Base-by-base conservation (phyloP, 2,888 invertebrate species). In the Lasioglossum marginatum region DNA sequence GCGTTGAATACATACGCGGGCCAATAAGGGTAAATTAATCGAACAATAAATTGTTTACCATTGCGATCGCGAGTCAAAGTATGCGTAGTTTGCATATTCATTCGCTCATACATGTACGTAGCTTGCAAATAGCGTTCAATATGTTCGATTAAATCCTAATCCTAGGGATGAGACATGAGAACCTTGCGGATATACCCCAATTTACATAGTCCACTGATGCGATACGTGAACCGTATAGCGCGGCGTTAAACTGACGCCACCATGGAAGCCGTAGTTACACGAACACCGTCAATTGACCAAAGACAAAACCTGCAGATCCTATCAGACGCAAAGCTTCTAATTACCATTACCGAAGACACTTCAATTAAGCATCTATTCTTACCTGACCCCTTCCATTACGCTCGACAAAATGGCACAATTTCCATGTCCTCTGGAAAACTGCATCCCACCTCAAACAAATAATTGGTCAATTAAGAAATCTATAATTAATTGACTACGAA, bases 131-230 rank as follows among this genome's bases (percentile, higher is more conserved):
- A 57, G 31, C 52, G 66, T 19, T 66, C 76, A 77, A 83, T 57
- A 45, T 77, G 82, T 73, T 82, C 82, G 72, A 77, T 81, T 82
- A 83, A 81, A 83, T 73, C 66, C 57, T 77, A 81, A 82, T 68
- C 57, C 66, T 19, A 34, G 16, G 76, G 52, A 71, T 78, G 63
- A 85, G 70, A 72, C 66, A 37, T 37, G 52, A 57, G 63, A 10
- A 43, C 48, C 72, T 79, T 43, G 79, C 66, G 63, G 74, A 79
- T 83, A 71, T 66, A 63, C 27, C 10, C 14, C 52, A 63, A 83
- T 85, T 76, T 83, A 66, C 71, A 79, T 82, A 71, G 40, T 40
- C 72, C 34, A 48, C 27, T 45, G 23, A 68, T 68, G 57, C 72
- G 71, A 79, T 85, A 68, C 57, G 57, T 40, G 66, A 66, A 19